Base-by-base conservation (phyloP, 2,888 invertebrate genomes). In the Drosophila merina region DNA sequence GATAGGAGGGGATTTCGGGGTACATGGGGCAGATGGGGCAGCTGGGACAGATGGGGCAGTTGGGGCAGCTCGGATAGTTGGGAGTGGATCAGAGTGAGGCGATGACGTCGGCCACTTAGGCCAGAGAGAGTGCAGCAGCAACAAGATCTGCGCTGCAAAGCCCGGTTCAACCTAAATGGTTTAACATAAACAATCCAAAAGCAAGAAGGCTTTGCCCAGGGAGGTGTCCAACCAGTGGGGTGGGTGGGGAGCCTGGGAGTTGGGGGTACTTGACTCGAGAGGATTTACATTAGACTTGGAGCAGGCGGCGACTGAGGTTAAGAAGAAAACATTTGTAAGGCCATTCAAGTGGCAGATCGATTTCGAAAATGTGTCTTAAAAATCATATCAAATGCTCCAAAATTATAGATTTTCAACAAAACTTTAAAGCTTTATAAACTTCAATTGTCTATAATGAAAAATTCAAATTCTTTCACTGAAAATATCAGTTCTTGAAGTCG, bases 91-190 rank as follows among this genome's bases (percentile, higher is more conserved):
- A 31, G 58, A 48, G 60, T 64, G 62, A 10, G 49, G 60, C 70
- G 80, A 57, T 73, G 79, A 77, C 77, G 52, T 70, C 49, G 51
- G 66, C 76, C 75, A 68, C 62, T 77, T 80, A 80, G 70, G 74
- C 74, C 76, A 50, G 67, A 57, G 67, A 60, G 57, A 67, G 74
- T 56, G 57, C 57, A 68, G 57, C 40, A 20, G 49, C 66, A 49
- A 71, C 52, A 45, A 63, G 63, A 63, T 63, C 63, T 63, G 66
- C 74, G 64, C 49, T 71, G 64, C 49, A 79, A 66, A 83, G 80
- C 71, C 75, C 49, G 77, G 68, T 57, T 80, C 69, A 83, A 75
- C 86, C 58, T 60, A 73, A 77, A 60, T 80, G 83, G 67, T 57
- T 80, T 64, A 83, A 75, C 86, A 64, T 60, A 73, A 77, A 60